Evolutionary conservation across 1,140 invertebrate species (phyloP).

Genomic region (Leptestheria dahalacensis): DNA sequence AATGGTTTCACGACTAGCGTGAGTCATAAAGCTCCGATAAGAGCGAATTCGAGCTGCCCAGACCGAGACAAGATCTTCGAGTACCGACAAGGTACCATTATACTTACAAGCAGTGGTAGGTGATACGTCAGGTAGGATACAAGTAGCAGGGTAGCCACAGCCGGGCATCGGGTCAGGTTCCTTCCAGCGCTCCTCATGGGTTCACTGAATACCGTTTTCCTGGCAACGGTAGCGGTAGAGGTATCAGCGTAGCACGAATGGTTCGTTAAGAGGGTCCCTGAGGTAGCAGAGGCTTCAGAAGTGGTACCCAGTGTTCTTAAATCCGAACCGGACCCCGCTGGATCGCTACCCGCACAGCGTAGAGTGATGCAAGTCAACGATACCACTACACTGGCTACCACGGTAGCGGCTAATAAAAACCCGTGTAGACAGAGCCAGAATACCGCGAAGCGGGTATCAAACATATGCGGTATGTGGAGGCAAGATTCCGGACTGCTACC

Average conservation of each 20-base stretch:
- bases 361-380: conserved; percentile 15
- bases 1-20: background rate
- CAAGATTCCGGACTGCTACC: conserved; percentile 23
- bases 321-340: conserved; percentile 9
- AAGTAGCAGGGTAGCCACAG: conserved; percentile 31
- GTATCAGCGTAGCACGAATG: conserved; percentile 20
- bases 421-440: conserved; percentile 35
- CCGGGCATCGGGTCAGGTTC: conserved; percentile 25
- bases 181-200: conserved; percentile 25
- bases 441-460: conserved; percentile 33
- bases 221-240: conserved; percentile 31
- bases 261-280: conserved; percentile 15
- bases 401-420: conserved; percentile 27
- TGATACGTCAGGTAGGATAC: conserved; percentile 39
- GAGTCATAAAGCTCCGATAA: background rate
- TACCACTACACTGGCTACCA: conserved; percentile 23
- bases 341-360: background rate
- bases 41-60: background rate
- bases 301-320: conserved; percentile 16
- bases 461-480: conserved; percentile 30
- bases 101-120: conserved; percentile 39
- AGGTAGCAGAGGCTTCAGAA: conserved; percentile 19
- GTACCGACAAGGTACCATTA: background rate
- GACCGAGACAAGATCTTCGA: background rate
- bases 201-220: conserved; percentile 21